Evolutionary conservation across 2,797 vertebrate genomes (phyloP).

Genomic region (Triplophysa yarkandensis): DNA sequence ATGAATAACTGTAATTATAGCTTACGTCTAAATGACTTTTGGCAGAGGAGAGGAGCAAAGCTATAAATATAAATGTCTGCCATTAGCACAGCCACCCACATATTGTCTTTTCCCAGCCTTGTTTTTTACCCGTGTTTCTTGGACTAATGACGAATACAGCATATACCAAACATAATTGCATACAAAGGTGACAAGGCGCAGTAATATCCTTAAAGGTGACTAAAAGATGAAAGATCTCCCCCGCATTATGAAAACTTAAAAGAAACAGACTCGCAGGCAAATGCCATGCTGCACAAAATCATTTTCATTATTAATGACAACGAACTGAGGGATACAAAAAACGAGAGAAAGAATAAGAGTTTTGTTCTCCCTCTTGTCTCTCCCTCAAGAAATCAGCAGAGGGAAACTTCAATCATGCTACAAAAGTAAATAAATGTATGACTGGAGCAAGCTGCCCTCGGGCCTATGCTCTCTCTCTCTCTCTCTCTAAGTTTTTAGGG

Average conservation of each 20-base stretch:
- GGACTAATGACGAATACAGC: not conserved
- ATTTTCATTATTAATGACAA: slow-evolving; percentile 48
- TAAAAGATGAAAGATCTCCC: not conserved
- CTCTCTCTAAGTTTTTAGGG: slow-evolving; percentile 67
- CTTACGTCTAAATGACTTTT: slow-evolving; percentile 34
- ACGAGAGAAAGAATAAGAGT: slow-evolving; percentile 20
- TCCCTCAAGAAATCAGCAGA: slow-evolving; percentile 66
- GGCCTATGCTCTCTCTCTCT: slow-evolving; percentile 62
- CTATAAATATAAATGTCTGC: slow-evolving; percentile 34
- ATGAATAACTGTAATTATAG: slow-evolving; percentile 35
- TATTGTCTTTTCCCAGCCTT: not conserved
- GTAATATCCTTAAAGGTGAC: not conserved
- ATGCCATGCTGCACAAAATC: slow-evolving; percentile 33
- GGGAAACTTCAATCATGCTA: slow-evolving; percentile 78
- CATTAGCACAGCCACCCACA: slow-evolving; percentile 13
- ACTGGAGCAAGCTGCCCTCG: slow-evolving; percentile 56
- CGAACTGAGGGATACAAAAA: slow-evolving; percentile 20
- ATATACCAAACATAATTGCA: not conserved
- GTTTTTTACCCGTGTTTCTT: not conserved
- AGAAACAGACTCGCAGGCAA: slow-evolving; percentile 35
- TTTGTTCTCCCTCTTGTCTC: slow-evolving; percentile 37
- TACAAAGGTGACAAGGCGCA: not conserved
- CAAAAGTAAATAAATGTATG: slow-evolving; percentile 78
- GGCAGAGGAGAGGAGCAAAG: slow-evolving; percentile 27
- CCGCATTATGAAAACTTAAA: slow-evolving; percentile 2